phyloP scores from a whole-genome alignment of 2,797 vertebrate species.

The Hydrophis major region DNA sequence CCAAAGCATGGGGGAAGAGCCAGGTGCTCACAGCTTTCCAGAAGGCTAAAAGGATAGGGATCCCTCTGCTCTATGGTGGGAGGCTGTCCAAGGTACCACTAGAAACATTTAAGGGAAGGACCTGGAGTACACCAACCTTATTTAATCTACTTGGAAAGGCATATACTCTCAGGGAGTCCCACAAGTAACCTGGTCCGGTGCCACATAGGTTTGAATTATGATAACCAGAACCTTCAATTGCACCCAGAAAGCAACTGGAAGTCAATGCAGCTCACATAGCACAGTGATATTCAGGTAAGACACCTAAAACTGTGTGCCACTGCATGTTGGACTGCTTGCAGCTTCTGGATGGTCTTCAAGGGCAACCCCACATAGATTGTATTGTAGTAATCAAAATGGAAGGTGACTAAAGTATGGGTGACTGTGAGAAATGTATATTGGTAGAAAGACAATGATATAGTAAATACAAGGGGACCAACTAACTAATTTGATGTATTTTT shows the following conservation, averaged over 20 bases:
- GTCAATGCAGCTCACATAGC: not conserved
- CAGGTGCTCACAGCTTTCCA: not conserved
- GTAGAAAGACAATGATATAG: not conserved
- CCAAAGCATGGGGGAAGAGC: not conserved
- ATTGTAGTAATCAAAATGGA: not conserved
- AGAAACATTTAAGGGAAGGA: not conserved
- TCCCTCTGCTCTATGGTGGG: not conserved
- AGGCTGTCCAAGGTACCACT: not conserved
- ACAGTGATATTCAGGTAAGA: not conserved
- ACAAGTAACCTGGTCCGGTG: not conserved
- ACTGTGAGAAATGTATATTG: not conserved
- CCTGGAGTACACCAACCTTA: not conserved
- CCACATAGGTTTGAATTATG: not conserved
- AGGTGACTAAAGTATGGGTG: not conserved
- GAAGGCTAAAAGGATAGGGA: not conserved
- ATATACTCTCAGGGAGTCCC: not conserved
- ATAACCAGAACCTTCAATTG: too few species aligned
- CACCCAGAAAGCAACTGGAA: not conserved
- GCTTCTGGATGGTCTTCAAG: not conserved
- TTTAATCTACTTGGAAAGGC: not conserved
- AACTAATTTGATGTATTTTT: not conserved
- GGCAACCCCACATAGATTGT: not conserved
- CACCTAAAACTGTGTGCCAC: not conserved
- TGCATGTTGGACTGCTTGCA: not conserved
- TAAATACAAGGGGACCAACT: not conserved